Evolutionary conservation across 2,888 invertebrate species (phyloP), one percentile per base, ranked within the genome.

Genomic region (Oxyteleia sp.): DNA sequence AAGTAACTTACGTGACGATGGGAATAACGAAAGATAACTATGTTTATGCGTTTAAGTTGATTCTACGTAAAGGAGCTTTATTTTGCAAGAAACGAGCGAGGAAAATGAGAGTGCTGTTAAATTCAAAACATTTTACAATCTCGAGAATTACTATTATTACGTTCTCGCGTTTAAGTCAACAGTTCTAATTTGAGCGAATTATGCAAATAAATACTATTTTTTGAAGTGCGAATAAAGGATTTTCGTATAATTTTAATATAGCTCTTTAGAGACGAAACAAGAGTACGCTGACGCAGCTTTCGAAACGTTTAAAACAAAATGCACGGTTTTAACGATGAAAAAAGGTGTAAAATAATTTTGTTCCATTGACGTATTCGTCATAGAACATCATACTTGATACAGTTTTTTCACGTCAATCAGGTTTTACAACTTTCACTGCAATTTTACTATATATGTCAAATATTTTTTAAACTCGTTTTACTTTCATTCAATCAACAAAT

Each of bases 401-500:
- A 5, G 38, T 66, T 66, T 80, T 80, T 80, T 15, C 38, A 38
- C 23, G 26, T 20, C 38, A 10, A 66, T 63, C 79, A 79, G 64
- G 79, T 80, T 80, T 66, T 57, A 66, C 57, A 51, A 72, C 79
- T 80, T 80, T 80, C 79, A 59, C 79, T 72, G 35, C 10, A 80
- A 80, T 72, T 80, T 59, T 80, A 66, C 79, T 64, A 57, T 71
- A 41, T 71, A 71, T 64, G 79, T 63, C 61, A 64, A 64, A 64
- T 64, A 32, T 53, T 79, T 71, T 79, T 79, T 63, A 20, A 57
- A 59, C 47, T 45, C 43, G 49, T 53, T 61, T 69, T 41, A 79
- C 79, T 79, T 79, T 79, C 79, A 38, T 79, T 79, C 64, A 55
- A 79, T 79, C 71, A 20, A 20, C 23, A 18, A 61, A 57, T 79